Evolutionary conservation across 1,140 invertebrate genomes (phyloP), one percentile per base, ranked within the genome.

Genomic region (Oryctes rhinoceros): DNA sequence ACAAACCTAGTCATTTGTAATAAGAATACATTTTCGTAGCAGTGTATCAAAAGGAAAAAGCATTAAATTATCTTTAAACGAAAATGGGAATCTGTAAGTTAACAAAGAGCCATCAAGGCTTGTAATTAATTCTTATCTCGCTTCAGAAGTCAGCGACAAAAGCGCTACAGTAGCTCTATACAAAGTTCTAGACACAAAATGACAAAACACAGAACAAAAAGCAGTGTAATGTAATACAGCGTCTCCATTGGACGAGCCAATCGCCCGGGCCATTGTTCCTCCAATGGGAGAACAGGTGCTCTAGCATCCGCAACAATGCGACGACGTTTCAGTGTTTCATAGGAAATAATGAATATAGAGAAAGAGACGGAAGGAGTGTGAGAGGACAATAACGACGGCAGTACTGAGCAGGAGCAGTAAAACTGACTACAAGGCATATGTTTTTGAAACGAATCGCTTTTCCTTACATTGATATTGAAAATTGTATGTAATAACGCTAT

Each of bases 61-160:
- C 83, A 84, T 84, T 83, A 84, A 83, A 84, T 83, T 83, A 83
- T 83, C 80, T 83, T 82, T 82, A 75, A 83, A 82, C 62, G 82
- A 81, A 82, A 84, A 84, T 84, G 83, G 82, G 82, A 82, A 81
- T 84, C 83, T 82, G 84, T 81, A 82, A 84, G 82, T 83, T 82
- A 84, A 85, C 83, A 85, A 84, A 84, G 82, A 79, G 78, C 81
- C 85, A 84, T 84, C 84, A 84, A 84, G 83, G 84, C 84, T 85
- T 85, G 84, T 86, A 86, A 86, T 86, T 86, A 86, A 86, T 86
- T 86, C 84, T 86, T 85, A 86, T 86, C 85, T 85, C 84, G 85
- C 85, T 85, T 81, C 83, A 86, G 82, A 78, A 85, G 82, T 75
- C 84, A 82, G 78, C 49, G 80, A 86, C 85, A 86, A 86, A 85